Percentiles rank a stretch among this genome's conserved stretches.
These are phyloP conservation scores for Paramormyrops hopkinsi DNA, from an alignment of 2,797 vertebrate species.

Conservation along the genomic window DNA sequence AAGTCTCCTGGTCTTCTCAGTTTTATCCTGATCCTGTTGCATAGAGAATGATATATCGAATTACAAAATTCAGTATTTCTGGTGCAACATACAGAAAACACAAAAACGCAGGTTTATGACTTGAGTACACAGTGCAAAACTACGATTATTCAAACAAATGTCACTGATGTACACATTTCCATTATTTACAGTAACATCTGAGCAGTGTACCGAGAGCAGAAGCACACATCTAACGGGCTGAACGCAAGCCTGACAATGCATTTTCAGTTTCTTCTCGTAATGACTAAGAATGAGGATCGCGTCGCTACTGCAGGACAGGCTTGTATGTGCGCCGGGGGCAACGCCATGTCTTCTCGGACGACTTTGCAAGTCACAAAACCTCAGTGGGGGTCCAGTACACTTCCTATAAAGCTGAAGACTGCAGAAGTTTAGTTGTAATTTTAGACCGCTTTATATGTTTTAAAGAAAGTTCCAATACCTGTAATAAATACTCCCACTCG, in stretches of 20 bases:
- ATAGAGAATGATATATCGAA: conserved; percentile 36
- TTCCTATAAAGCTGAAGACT: not conserved
- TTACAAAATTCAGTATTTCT: conserved; percentile 12
- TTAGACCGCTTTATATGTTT: not conserved
- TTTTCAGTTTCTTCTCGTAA: conserved; percentile 54
- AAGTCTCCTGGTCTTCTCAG: conserved; percentile 16
- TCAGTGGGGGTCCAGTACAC: conserved; percentile 41
- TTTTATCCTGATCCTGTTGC: conserved; percentile 22
- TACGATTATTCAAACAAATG: not conserved
- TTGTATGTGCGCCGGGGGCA: conserved; percentile 52
- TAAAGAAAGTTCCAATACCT: not conserved
- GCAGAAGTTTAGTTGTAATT: not conserved
- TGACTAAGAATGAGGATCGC: conserved; percentile 65
- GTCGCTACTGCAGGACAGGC: conserved; percentile 56
- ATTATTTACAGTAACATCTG: not conserved
- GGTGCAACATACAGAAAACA: conserved; percentile 19
- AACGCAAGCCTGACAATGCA: conserved; percentile 61
- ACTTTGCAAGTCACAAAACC: conserved; percentile 61
- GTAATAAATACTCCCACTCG: not conserved
- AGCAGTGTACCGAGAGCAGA: conserved; percentile 49
- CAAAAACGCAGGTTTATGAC: not conserved
- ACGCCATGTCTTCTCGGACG: conserved; percentile 60
- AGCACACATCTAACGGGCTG: conserved; percentile 49
- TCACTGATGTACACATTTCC: not conserved
- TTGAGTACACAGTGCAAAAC: not conserved